Evolutionary conservation across 64 coral and sea anemone species (phyloP), one percentile per base, ranked within the genome.

Genomic region (Montipora efflorescens): DNA sequence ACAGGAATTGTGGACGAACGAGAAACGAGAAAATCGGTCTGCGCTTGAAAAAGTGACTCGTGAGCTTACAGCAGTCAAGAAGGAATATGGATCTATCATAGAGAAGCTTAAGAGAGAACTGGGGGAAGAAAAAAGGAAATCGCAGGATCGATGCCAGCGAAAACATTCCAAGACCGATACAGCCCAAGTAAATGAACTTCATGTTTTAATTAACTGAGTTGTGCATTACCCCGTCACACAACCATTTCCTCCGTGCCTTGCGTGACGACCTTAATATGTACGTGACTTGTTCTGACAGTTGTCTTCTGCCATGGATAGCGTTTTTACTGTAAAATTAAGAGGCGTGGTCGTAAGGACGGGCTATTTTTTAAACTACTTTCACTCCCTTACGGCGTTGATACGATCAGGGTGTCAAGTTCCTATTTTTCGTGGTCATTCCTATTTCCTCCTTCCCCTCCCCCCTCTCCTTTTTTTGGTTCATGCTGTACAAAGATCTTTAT

Each of bases 41-140:
- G 59, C 89, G 44, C 51, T 94, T 48, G 90, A 76, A 48, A 92
- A 76, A 78, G 14, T 94, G 25, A 94, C 87, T 47, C 82, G 77
- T 18, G 92, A 94, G 36, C n/a, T 97, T 9, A 87, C 84, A 7
- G 49, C 55, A 51, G 75, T 92, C 22, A 94, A 97, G 53, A 75
- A 88, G 46, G 89, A 97, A 62, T 90, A 97, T 49, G 47, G 47
- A 2, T 50, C 48, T 1, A 67, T 82, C 4, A 51, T 92, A 59
- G 58, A 96, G 43, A 92, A 91, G 78, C 69, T 99, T 0, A 90
- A 88, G 48, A 91, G 84, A 3, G 95, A 96, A 74, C 75, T 91
- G 19, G 5, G 21, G 3, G 88, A 95, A 48, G 91, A 96, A 15
- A 89, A 10, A 48, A 87, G 83, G 58, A 91, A 82, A 75, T 75